Evolutionary conservation across 30 jellyfish, hydroid and myxozoan species (phyloP).

Genomic region (Mastigias papua): DNA sequence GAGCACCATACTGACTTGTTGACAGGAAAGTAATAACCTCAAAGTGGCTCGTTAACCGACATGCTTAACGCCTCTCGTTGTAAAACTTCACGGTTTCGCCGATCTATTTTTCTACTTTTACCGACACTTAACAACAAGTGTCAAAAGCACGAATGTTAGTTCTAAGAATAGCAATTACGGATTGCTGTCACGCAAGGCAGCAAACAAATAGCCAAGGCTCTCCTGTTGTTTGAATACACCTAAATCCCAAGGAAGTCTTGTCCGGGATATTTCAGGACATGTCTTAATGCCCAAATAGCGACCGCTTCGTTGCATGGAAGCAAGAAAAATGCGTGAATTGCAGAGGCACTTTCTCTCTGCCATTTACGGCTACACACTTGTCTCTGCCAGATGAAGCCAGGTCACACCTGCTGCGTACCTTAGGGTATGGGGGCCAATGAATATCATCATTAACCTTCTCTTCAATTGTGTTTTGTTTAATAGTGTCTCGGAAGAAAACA

Average conservation of each 20-base stretch:
- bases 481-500: no score
- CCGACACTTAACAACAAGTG: slow-evolving; percentile 40
- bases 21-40: slow-evolving; percentile 61
- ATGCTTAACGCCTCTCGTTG: slow-evolving; percentile 57
- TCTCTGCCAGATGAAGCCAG: no score
- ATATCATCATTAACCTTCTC: no score
- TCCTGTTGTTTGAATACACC: not conserved
- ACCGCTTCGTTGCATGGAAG: slow-evolving; percentile 17
- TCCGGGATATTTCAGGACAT: not conserved
- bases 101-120: slow-evolving; percentile 6
- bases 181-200: slow-evolving; percentile 39
- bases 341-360: not conserved
- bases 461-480: no score
- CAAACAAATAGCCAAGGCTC: not conserved
- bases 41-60: slow-evolving; percentile 38
- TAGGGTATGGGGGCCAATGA: no score
- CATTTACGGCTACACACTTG: not conserved
- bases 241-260: slow-evolving; percentile 13
- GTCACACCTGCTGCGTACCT: no score
- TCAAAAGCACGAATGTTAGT: slow-evolving; percentile 15
- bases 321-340: not conserved
- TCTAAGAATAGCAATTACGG: not conserved
- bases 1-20: slow-evolving; percentile 40
- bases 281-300: slow-evolving; percentile 3
- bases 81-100: slow-evolving; percentile 37